Evolutionary conservation across 2,113 vertebrate genomes (phyloP).

Genomic region (Sclerurus mexicanus): DNA sequence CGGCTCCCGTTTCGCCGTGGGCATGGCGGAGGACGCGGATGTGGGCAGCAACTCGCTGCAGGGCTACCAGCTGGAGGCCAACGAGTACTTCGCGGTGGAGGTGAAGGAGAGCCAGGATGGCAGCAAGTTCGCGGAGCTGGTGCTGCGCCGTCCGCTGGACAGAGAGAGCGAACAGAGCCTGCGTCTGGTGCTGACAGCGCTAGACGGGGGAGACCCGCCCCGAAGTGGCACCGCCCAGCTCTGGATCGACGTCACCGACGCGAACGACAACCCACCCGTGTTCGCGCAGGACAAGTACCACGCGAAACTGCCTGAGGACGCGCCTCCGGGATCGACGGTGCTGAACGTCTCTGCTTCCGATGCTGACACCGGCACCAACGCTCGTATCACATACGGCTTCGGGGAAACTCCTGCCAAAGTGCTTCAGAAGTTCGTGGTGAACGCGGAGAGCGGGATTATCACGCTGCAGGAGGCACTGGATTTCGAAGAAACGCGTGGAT

Average conservation of each 20-base stretch:
- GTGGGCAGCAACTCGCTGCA: conserved; percentile 70
- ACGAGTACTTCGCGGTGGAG: conserved; percentile 58
- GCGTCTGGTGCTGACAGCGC: conserved; percentile 27
- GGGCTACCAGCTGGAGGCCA: conserved; percentile 57
- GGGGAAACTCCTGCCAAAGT: background rate
- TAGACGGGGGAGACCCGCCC: conserved; percentile 48
- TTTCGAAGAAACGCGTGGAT: conserved; percentile 44
- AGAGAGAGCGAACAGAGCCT: conserved; percentile 11
- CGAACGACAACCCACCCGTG: conserved; percentile 75
- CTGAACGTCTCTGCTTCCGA: conserved; percentile 64
- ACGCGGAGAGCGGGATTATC: background rate
- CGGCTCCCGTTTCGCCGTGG: background rate
- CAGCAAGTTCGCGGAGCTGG: conserved; percentile 62
- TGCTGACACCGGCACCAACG: conserved; percentile 55
- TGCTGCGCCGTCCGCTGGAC: conserved; percentile 34
- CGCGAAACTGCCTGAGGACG: conserved; percentile 62
- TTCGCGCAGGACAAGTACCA: conserved; percentile 67
- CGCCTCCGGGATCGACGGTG: background rate
- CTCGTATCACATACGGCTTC: conserved; percentile 47
- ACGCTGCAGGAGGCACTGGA: background rate
- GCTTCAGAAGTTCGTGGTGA: background rate
- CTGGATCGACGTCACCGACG: conserved; percentile 71
- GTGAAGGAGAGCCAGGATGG: conserved; percentile 51
- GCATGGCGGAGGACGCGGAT: conserved; percentile 41
- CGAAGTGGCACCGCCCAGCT: conserved; percentile 57